Conservation (phyloP, 2,797 vertebrate species). For the Fundulus diaphanus region DNA sequence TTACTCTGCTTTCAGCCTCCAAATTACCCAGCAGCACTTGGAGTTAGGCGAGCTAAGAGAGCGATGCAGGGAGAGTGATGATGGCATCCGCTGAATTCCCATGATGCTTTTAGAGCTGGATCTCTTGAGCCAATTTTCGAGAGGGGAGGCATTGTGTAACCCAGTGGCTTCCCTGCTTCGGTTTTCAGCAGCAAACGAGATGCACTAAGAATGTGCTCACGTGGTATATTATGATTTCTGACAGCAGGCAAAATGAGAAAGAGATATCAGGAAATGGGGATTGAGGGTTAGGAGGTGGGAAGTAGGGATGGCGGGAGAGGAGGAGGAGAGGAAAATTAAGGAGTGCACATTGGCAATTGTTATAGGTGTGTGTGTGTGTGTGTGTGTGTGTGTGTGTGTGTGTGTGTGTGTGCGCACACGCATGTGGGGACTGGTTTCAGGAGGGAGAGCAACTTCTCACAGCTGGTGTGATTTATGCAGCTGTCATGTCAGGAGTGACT, state of each 20-base stretch:
- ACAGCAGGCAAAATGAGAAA: constrained; percentile 35
- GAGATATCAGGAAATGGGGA: constrained; percentile 35
- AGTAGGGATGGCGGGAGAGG: constrained; percentile 34
- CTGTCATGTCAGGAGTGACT: constrained; percentile 60
- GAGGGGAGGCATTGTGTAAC: constrained; percentile 43
- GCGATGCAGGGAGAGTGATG: constrained; percentile 61
- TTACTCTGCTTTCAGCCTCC: constrained; percentile 78
- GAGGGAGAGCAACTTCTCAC: constrained; percentile 27
- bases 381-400: no score
- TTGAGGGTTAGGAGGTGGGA: constrained; percentile 9
- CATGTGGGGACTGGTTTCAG: background rate
- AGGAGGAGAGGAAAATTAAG: constrained; percentile 22
- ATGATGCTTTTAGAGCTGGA: constrained; percentile 62
- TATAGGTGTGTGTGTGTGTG: no score
- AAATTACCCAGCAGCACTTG: constrained; percentile 74
- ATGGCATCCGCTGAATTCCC: constrained; percentile 71
- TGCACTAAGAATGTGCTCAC: constrained; percentile 11
- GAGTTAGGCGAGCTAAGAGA: constrained; percentile 60
- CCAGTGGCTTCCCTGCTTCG: constrained; percentile 32
- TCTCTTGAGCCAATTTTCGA: constrained; percentile 64
- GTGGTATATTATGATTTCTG: constrained; percentile 40
- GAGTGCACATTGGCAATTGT: constrained; percentile 18
- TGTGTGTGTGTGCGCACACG: no score
- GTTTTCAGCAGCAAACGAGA: constrained; percentile 40
- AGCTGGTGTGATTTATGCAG: constrained; percentile 70